Evolutionary conservation across 2,113 vertebrate species (phyloP), one percentile per base, ranked within the genome.

Genomic region (Hippocampus comes): DNA sequence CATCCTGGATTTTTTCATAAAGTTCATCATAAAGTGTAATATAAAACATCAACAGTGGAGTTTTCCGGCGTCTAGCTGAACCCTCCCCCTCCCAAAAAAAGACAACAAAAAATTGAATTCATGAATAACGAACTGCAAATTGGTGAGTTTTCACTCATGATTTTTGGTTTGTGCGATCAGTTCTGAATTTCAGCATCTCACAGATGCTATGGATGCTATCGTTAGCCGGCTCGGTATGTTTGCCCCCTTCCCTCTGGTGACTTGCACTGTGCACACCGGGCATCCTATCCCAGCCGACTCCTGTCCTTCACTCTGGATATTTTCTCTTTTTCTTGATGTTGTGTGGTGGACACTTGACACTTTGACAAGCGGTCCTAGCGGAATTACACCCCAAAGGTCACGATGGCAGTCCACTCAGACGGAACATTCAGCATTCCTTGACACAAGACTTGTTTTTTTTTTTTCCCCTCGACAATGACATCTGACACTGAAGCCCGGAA

Each of bases 361-460:
- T 81, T 80, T 76, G 88, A 85, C 88, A 59, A 69, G 79, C 71
- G 70, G 21, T 42, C 80, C 55, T 65, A 23, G 46, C 68, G 57
- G 76, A 78, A 68, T 70, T 38, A 21, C 46, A n/a, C 71, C 80
- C 78, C 34, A 10, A 78, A 78, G 14, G 74, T 70, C 23, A 21
- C 70, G 48, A 75, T 76, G 80, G 73, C 79, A 17, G 78, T 61
- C 27, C 56, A 43, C 42, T 55, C 0, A 4, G 66, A 51, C 60
- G 71, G 67, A 61, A 34, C 41, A 59, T 12, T 18, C 51, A 20
- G 67, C 25, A 41, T 56, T 68, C 51, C 27, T 61, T 61, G 59
- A 61, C 59, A 61, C 15, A 61, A 34, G 2, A 8, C 23, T 34
- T 61, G 59, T 46, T 53, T 51, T 72, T 5, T 4, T 34, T 38